A percentile compares a stretch with the other conserved stretches of the same genome.
These are phyloP conservation scores for Dicyrtoma fusca DNA, from an alignment of 2,888 invertebrate genomes.

Conservation along the genomic window DNA sequence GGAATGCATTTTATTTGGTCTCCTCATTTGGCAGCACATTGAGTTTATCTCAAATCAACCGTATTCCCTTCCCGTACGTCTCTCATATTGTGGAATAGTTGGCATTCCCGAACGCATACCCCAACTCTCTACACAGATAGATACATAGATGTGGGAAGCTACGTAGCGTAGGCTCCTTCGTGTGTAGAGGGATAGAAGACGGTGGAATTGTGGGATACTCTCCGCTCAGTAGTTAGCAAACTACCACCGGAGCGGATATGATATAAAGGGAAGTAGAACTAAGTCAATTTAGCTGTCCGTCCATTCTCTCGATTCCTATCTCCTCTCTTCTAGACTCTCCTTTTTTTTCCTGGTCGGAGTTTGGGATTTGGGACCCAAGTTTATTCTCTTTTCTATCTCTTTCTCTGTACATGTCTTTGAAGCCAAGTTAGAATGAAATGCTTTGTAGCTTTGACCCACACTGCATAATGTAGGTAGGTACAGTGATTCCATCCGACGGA, in stretches of 20 bases:
- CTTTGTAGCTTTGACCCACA: too few species aligned
- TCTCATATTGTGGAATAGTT: neutral
- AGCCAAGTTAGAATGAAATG: too few species aligned
- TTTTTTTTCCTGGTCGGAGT: too few species aligned
- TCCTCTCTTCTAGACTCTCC: neutral
- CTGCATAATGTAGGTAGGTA: too few species aligned
- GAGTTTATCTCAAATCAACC: slow-evolving; percentile 4
- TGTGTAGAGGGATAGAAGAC: neutral
- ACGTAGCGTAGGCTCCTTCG: too few species aligned
- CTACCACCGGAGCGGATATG: slow-evolving; percentile 17
- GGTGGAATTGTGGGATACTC: neutral
- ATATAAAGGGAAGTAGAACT: slow-evolving; percentile 27
- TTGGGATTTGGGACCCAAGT: too few species aligned
- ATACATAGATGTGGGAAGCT: too few species aligned
- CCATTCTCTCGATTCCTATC: neutral
- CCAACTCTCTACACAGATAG: neutral
- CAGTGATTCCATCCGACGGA: too few species aligned
- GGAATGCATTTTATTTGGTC: slow-evolving; percentile 31
- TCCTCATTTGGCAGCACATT: slow-evolving; percentile 6
- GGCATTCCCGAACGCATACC: slow-evolving; percentile 9
- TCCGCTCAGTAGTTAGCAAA: neutral
- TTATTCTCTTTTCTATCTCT: neutral
- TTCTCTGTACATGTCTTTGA: neutral
- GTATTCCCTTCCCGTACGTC: neutral
- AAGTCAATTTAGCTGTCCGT: slow-evolving; percentile 33